Evolutionary conservation across 2,888 invertebrate species (phyloP).

Genomic region (Cremastinae sp.): DNA sequence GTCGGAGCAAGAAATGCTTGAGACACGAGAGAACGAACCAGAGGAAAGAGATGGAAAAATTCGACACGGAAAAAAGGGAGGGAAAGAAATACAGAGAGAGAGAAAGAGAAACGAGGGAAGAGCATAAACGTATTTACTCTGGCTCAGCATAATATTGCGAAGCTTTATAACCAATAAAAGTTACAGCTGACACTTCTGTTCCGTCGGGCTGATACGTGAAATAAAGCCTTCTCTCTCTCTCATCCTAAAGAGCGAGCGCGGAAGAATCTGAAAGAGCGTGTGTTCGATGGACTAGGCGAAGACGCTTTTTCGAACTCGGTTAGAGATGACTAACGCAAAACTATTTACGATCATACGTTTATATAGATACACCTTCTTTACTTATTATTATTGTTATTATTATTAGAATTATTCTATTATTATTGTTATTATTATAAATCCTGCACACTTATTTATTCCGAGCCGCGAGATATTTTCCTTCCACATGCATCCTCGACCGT

Average conservation of each 20-base stretch:
- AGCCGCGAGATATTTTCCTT: constrained; percentile 27
- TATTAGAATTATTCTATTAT: no score
- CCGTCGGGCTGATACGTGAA: constrained; percentile 67
- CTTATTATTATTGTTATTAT: no score
- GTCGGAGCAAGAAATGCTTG: constrained; percentile 35
- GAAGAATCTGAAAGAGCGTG: constrained; percentile 7
- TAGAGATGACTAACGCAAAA: constrained; percentile 58
- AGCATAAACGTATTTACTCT: constrained; percentile 75
- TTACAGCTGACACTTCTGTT: constrained; percentile 76
- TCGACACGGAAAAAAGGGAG: constrained; percentile 28
- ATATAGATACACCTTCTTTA: neutral
- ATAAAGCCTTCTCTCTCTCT: constrained; percentile 49
- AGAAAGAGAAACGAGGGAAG: constrained; percentile 37
- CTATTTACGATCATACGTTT: constrained; percentile 55
- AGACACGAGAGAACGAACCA: constrained; percentile 36
- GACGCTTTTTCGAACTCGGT: constrained; percentile 28
- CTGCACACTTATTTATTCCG: no score
- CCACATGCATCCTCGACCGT: constrained; percentile 38
- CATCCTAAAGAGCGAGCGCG: constrained; percentile 6
- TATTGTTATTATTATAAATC: no score
- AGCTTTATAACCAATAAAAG: constrained; percentile 78
- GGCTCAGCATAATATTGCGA: constrained; percentile 74
- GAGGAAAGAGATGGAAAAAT: neutral
- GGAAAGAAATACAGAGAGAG: constrained; percentile 4
- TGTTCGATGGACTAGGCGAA: constrained; percentile 11